Conservation (phyloP, 2,888 invertebrate genomes). For the Pyrrhia umbra region DNA sequence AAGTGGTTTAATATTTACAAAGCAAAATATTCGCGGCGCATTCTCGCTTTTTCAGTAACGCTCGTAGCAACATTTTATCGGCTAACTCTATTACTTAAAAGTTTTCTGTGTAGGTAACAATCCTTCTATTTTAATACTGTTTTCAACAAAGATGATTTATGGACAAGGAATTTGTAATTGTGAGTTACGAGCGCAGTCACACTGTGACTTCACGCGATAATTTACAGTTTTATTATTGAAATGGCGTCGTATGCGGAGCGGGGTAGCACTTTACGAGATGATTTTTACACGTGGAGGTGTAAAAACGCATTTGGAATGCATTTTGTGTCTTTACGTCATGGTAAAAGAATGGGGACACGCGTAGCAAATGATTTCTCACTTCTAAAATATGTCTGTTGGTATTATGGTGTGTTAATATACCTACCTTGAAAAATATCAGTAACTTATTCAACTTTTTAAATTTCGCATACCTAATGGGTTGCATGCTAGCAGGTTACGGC, state of each 20-base stretch:
- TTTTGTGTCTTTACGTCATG: slow-evolving; percentile 1
- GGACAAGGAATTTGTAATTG: slow-evolving; percentile 24
- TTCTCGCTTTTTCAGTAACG: slow-evolving; percentile 57
- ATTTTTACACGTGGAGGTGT: slow-evolving; percentile 11
- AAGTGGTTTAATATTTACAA: slow-evolving; percentile 27
- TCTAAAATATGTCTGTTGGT: slow-evolving; percentile 16
- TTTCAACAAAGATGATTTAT: slow-evolving; percentile 55
- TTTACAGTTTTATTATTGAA: slow-evolving; percentile 35
- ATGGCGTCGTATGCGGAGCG: neutral
- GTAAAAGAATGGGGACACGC: neutral
- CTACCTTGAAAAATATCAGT: neutral
- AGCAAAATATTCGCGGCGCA: slow-evolving; percentile 61
- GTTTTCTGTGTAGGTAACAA: slow-evolving; percentile 42
- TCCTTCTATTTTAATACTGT: slow-evolving; percentile 59
- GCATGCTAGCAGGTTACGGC: slow-evolving; percentile 35
- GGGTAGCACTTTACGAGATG: slow-evolving; percentile 19
- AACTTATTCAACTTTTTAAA: slow-evolving; percentile 13
- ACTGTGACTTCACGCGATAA: slow-evolving; percentile 18
- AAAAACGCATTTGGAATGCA: slow-evolving; percentile 20
- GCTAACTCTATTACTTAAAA: slow-evolving; percentile 52
- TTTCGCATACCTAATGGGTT: slow-evolving; percentile 19
- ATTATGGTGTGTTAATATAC: slow-evolving; percentile 1
- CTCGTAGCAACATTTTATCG: slow-evolving; percentile 37
- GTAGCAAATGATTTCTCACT: neutral
- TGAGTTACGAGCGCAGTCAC: slow-evolving; percentile 16